Evolutionary conservation across 1,140 invertebrate species (phyloP), one percentile per base, ranked within the genome.

Genomic region (Aphaenogaster floridana): DNA sequence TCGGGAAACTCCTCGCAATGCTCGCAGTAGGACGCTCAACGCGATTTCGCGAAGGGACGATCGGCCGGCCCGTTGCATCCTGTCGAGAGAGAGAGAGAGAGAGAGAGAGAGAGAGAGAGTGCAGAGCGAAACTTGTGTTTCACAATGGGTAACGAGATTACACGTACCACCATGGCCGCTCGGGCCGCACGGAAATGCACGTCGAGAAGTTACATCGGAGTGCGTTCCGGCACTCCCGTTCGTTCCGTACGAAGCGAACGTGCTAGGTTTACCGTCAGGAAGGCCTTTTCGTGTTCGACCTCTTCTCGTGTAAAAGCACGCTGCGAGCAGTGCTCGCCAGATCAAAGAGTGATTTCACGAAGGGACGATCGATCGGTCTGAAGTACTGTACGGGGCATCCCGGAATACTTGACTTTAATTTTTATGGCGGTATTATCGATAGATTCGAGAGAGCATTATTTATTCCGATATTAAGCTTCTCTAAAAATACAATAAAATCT

Each of bases 181-280:
- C 63, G n/a, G 52, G 17, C 21, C 68, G 34, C 36, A n/a, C 59
- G 80, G 69, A 84, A 84, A 57, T 84, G 68, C 68, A 83, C 68
- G 69, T 84, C 69, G 80, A 84, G 54, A 84, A 84, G 80, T 83
- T 83, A 74, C 66, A 45, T 72, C 68, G 79, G 64, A 74, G 54
- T 42, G 80, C 68, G 54, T 74, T 61, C 42, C 69, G 69, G 42
- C 42, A 74, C 80, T 84, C 64, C 1, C 68, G 78, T 54, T 48
- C 39, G 28, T 74, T 52, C 36, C 28, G 42, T 57, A n/a, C 6
- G 61, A 50, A 36, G 63, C 34, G 52, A 83, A 83, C 52, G 39
- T 83, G 78, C 63, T 80, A 74, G 80, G 69, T 71, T 84, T 28
- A 48, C 68, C 54, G 39, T 36, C 68, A 74, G 68, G 68, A 36